A percentile compares a stretch with the other conserved stretches of the same genome.
phyloP scores from a whole-genome alignment of 2,797 vertebrate species.

The Oreochromis mossambicus region DNA sequence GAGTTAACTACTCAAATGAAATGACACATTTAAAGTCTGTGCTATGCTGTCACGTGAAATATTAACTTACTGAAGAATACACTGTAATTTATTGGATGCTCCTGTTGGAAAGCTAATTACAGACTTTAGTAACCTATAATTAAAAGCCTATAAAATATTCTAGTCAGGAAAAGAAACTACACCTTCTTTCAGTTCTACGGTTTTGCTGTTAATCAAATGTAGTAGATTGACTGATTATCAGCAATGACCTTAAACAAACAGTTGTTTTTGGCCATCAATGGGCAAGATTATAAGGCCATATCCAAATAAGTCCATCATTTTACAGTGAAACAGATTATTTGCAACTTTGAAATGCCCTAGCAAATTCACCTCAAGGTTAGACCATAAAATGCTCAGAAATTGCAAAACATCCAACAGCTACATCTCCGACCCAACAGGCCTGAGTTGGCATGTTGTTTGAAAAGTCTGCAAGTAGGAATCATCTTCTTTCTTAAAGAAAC shows the following conservation, averaged over 20 bases:
- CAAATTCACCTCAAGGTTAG: not conserved
- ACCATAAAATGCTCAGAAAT: not conserved
- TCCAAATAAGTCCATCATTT: not conserved
- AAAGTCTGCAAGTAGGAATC: not conserved
- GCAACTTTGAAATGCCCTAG: not conserved
- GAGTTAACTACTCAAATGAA: not conserved
- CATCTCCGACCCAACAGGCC: not conserved
- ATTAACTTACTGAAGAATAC: not conserved
- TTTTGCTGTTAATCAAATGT: not conserved
- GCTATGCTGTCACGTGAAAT: not conserved
- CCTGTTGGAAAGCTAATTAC: not conserved
- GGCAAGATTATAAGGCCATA: not conserved
- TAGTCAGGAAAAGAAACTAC: not conserved
- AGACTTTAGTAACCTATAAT: not conserved
- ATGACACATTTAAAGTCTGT: not conserved
- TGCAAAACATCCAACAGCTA: not conserved
- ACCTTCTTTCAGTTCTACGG: not conserved
- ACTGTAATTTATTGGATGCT: not conserved
- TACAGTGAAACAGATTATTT: not conserved
- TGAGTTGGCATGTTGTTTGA: not conserved
- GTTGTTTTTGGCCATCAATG: not conserved
- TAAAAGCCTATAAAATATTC: not conserved
- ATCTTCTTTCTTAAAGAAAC: not conserved
- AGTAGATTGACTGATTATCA: not conserved
- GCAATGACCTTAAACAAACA: not conserved